Evolutionary conservation across 2,113 vertebrate genomes (phyloP).

Genomic region (Engystomops pustulosus): DNA sequence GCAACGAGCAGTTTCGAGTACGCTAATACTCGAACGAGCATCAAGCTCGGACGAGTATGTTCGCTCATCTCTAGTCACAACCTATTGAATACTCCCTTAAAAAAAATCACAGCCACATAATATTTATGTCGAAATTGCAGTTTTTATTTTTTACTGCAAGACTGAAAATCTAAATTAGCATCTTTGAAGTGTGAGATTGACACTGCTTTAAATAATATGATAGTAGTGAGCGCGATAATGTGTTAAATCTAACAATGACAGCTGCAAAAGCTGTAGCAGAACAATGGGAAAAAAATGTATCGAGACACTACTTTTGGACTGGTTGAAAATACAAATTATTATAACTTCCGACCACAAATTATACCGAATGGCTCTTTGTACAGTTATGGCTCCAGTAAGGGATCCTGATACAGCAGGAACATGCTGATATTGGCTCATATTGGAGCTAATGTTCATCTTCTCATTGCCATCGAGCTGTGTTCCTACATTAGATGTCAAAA

Average conservation of each 20-base stretch:
- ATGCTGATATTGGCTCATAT: not conserved
- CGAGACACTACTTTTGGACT: not conserved
- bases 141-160: not conserved
- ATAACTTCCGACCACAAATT: slow-evolving; percentile 12
- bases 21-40: too few relatives aligned
- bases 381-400: slow-evolving; percentile 42
- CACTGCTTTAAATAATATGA: not conserved
- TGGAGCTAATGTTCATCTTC: slow-evolving; percentile 39
- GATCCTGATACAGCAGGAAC: slow-evolving; percentile 26
- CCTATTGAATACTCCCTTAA: too few relatives aligned
- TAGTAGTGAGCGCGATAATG: not conserved
- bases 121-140: not conserved
- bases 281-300: not conserved
- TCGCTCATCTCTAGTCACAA: too few relatives aligned
- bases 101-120: too few relatives aligned
- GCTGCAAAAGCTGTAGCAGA: not conserved
- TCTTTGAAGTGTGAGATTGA: not conserved
- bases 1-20: too few relatives aligned
- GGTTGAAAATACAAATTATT: slow-evolving; percentile 33
- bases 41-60: too few relatives aligned
- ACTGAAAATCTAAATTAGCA: not conserved
- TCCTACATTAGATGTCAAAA: slow-evolving; percentile 44
- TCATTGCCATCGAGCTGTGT: slow-evolving; percentile 38
- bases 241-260: not conserved
- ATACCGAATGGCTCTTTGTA: slow-evolving; percentile 43